Evolutionary conservation across 2,113 vertebrate genomes (phyloP).

Genomic region (human (Homo sapiens)): GRCh38 chr12:82807001-82807500

Average conservation of each 20-base stretch:
- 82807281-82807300: conserved; percentile 55
- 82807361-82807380: background rate
- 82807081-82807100: background rate
- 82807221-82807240: conserved; percentile 59
- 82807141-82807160: background rate
- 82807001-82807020: background rate
- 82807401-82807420: background rate
- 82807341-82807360: conserved; percentile 20
- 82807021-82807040: background rate
- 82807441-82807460: background rate
- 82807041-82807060: background rate
- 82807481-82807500: background rate
- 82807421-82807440: background rate
- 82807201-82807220: conserved; percentile 43
- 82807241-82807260: conserved; percentile 40
- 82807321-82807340: background rate
- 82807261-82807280: conserved; percentile 62
- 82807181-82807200: conserved; percentile 39
- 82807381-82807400: background rate
- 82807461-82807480: background rate
- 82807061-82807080: background rate
- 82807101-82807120: background rate
- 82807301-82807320: conserved; percentile 15
- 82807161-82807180: background rate
- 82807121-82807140: background rate